phyloP scores from a whole-genome alignment of 2,888 invertebrate species.

The Drosophila maculinotata region DNA sequence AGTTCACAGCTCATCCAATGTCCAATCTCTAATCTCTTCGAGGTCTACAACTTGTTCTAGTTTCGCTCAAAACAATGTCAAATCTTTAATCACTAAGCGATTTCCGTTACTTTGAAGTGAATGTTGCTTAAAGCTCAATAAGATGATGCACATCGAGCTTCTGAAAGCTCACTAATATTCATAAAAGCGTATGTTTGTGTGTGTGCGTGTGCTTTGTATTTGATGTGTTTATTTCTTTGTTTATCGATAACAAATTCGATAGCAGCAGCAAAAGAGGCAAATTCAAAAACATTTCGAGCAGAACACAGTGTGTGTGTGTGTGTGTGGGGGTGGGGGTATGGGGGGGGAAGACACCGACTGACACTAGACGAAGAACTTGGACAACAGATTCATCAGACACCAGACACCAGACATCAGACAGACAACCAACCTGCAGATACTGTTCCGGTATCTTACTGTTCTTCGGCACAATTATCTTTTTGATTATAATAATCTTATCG shows the following conservation, averaged over 20 bases:
- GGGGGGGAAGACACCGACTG: conserved; percentile 25
- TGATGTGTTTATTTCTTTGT: neutral
- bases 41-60: neutral
- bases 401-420: conserved; percentile 41
- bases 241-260: conserved; percentile 19
- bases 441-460: conserved; percentile 85
- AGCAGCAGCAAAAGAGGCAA: conserved; percentile 60
- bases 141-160: neutral
- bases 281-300: conserved; percentile 51
- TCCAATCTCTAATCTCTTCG: neutral
- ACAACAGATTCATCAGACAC: conserved; percentile 31
- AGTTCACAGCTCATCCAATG: conserved; percentile 10
- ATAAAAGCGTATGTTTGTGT: conserved; percentile 1
- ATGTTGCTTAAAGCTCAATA: conserved; percentile 4
- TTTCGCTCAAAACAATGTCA: neutral
- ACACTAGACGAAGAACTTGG: conserved; percentile 50
- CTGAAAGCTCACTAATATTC: conserved; percentile 4
- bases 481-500: conserved; percentile 85
- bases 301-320: conserved; percentile 35
- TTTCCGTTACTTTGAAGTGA: conserved; percentile 1
- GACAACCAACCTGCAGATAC: conserved; percentile 84
- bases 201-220: conserved; percentile 8
- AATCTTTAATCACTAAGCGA: neutral
- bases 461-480: conserved; percentile 85
- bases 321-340: neutral